A percentile compares a stretch with the other conserved stretches of the same genome.
Evolutionary conservation across 2,797 vertebrate species (phyloP).

Genomic region (Pogoniulus pusillus): DNA sequence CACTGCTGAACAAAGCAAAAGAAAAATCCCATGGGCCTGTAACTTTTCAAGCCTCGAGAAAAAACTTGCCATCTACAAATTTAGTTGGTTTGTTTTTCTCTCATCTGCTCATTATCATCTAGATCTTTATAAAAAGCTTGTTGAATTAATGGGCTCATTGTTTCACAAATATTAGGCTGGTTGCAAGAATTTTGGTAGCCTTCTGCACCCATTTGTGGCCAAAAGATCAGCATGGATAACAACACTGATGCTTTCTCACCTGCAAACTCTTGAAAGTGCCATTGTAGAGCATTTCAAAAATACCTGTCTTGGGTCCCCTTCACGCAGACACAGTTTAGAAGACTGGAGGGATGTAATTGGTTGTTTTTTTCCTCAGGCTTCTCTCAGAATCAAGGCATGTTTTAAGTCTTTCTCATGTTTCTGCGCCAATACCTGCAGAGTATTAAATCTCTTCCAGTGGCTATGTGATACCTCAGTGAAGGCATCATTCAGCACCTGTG

Average conservation of each 20-base stretch:
- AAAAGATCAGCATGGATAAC: not conserved
- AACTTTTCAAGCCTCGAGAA: constrained; percentile 34
- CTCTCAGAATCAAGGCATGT: not conserved
- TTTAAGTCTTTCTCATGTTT: not conserved
- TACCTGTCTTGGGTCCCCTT: not conserved
- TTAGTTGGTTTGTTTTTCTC: constrained; percentile 23
- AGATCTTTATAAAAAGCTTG: not conserved
- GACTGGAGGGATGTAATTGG: not conserved
- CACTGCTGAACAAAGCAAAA: constrained; percentile 46
- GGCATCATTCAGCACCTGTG: not conserved
- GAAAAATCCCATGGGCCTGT: constrained; percentile 32
- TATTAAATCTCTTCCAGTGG: not conserved
- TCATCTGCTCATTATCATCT: constrained; percentile 8
- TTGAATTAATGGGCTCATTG: not conserved
- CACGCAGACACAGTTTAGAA: not conserved
- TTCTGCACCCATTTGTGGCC: not conserved
- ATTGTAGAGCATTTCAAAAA: not conserved
- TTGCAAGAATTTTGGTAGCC: not conserved
- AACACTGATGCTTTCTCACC: not conserved
- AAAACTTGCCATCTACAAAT: constrained; percentile 47
- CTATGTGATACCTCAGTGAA: not conserved
- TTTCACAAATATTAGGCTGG: not conserved
- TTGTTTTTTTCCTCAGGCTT: not conserved
- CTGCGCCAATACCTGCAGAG: not conserved
- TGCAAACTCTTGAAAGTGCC: not conserved